Evolutionary conservation across 1,140 invertebrate genomes (phyloP).

Genomic region (Palaemon carinicauda): DNA sequence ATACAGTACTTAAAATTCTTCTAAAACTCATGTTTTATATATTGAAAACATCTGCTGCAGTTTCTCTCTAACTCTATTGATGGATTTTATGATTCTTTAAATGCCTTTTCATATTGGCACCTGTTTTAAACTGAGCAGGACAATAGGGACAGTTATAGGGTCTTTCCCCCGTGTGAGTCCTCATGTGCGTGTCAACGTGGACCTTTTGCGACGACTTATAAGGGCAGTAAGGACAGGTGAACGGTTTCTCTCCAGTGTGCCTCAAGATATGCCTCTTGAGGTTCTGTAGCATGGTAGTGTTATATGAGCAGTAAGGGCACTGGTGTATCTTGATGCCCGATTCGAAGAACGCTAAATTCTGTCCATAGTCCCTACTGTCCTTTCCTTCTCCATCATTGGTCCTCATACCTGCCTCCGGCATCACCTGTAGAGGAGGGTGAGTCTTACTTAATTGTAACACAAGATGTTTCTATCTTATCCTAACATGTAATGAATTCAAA

Average conservation of each 20-base stretch:
- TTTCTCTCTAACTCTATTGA: no score
- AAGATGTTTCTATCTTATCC: no score
- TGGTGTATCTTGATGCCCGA: not conserved
- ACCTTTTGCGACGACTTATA: slow-evolving; percentile 14
- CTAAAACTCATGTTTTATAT: no score
- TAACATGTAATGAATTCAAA: no score
- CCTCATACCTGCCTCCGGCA: not conserved
- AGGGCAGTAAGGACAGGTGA: slow-evolving; percentile 3
- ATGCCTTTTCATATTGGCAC: no score
- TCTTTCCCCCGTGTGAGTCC: slow-evolving; percentile 75
- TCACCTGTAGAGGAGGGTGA: not conserved
- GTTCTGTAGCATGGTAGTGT: not conserved
- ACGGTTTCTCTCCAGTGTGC: slow-evolving; percentile 1
- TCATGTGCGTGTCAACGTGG: slow-evolving; percentile 75
- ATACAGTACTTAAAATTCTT: no score
- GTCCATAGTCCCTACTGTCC: not conserved
- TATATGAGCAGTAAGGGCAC: not conserved
- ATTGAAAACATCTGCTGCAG: no score
- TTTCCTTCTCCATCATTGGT: not conserved
- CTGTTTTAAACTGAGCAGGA: no score
- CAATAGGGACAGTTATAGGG: no score
- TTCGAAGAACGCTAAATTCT: no score
- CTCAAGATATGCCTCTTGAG: not conserved
- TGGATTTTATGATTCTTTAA: no score
- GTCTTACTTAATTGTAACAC: no score